Evolutionary conservation across 2,888 invertebrate genomes (phyloP).

Genomic region (Nephrotoma flavescens): DNA sequence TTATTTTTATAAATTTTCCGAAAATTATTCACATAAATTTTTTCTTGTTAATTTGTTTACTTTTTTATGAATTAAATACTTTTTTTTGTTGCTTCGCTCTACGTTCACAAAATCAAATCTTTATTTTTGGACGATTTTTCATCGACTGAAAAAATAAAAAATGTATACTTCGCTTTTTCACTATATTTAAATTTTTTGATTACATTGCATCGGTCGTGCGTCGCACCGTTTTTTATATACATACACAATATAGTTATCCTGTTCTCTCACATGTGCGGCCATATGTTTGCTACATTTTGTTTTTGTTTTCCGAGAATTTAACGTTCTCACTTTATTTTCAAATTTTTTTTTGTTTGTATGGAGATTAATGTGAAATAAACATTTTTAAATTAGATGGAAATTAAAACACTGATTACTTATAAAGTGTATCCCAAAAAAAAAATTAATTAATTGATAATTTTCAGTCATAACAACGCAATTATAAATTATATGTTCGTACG

Average conservation of each 20-base stretch:
- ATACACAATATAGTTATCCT: neutral
- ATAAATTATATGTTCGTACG: neutral
- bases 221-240: neutral
- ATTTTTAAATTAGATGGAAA: neutral
- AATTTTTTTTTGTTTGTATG: neutral
- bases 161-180: neutral
- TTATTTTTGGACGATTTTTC: neutral
- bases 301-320: neutral
- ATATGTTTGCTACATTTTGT: neutral
- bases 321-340: neutral
- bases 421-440: neutral
- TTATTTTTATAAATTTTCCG: neutral
- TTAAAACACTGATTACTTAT: neutral
- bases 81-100: neutral
- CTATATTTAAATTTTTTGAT: neutral
- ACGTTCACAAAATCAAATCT: neutral
- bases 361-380: neutral
- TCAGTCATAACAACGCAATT: neutral
- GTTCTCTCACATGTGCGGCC: neutral
- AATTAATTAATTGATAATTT: neutral
- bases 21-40: neutral
- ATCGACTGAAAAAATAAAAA: neutral
- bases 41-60: neutral
- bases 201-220: neutral
- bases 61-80: neutral